Evolutionary conservation across 2,797 vertebrate species (phyloP).

Genomic region (Glossophaga mutica): DNA sequence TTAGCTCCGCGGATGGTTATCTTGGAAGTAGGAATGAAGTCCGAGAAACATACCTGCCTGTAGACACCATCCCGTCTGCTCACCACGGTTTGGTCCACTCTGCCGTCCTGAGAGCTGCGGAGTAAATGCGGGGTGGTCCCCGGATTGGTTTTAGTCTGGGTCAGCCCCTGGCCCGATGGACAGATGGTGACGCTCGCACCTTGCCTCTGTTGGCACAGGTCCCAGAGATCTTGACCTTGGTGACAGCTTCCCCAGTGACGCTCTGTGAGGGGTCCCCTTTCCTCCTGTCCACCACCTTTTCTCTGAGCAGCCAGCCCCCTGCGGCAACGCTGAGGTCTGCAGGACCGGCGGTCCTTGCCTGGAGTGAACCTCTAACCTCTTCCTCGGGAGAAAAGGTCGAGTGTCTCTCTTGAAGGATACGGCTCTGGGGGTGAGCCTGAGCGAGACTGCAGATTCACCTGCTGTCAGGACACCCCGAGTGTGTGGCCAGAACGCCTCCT

Average conservation of each 20-base stretch:
- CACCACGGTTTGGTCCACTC: not conserved
- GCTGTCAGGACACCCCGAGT: rapidly evolving
- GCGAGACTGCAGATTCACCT: not conserved
- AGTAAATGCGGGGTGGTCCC: rapidly evolving
- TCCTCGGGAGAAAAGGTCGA: not conserved
- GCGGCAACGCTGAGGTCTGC: not conserved
- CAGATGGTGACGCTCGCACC: not conserved
- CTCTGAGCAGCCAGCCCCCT: not conserved
- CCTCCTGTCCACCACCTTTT: not conserved
- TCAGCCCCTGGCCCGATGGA: not conserved
- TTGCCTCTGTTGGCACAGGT: not conserved
- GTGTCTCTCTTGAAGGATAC: not conserved
- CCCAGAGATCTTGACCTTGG: not conserved
- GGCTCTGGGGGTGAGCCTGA: not conserved
- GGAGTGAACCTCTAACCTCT: not conserved
- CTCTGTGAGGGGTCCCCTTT: not conserved
- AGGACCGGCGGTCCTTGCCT: not conserved
- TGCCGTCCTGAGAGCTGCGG: not conserved
- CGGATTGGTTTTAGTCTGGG: no score
- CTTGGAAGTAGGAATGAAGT: not conserved
- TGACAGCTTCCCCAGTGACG: not conserved
- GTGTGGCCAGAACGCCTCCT: not conserved
- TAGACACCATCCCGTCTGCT: rapidly evolving
- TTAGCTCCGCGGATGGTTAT: not conserved
- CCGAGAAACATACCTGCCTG: rapidly evolving